A percentile compares a stretch with the other conserved stretches of the same genome.
Evolutionary conservation across 2,888 invertebrate genomes (phyloP).

Genomic region (Matsumyia berberina): DNA sequence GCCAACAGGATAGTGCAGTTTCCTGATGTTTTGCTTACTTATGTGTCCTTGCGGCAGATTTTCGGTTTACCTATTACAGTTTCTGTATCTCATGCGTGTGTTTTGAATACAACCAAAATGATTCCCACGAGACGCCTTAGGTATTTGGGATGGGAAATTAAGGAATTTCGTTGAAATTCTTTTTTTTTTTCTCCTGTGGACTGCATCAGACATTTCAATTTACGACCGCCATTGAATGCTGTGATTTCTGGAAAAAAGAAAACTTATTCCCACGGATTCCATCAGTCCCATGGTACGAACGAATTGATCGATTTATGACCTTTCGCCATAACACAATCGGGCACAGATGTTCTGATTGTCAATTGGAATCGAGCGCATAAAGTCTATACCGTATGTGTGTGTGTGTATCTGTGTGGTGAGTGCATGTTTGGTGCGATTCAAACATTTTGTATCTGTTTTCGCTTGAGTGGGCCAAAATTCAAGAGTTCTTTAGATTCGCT

Average conservation of each 20-base stretch:
- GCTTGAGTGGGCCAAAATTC: constrained; percentile 13
- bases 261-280: background rate
- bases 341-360: constrained; percentile 43
- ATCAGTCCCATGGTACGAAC: constrained; percentile 19
- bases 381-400: background rate
- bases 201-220: constrained; percentile 52
- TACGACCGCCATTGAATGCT: constrained; percentile 20
- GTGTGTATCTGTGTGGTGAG: background rate
- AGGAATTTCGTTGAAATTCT: background rate
- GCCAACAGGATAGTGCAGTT: constrained; percentile 31
- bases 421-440: constrained; percentile 25
- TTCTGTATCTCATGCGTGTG: constrained; percentile 12
- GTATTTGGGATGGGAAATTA: background rate
- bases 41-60: constrained; percentile 5
- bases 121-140: constrained; percentile 44
- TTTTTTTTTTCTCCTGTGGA: constrained; percentile 7
- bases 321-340: constrained; percentile 5
- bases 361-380: constrained; percentile 3
- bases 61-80: background rate
- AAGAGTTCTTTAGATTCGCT: background rate
- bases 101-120: constrained; percentile 33
- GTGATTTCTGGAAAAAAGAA: constrained; percentile 27
- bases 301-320: constrained; percentile 54
- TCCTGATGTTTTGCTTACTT: constrained; percentile 1
- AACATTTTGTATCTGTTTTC: background rate